These are phyloP conservation scores for Euzophera pinguis DNA, from an alignment of 2,888 invertebrate genomes.

Conservation along the genomic window DNA sequence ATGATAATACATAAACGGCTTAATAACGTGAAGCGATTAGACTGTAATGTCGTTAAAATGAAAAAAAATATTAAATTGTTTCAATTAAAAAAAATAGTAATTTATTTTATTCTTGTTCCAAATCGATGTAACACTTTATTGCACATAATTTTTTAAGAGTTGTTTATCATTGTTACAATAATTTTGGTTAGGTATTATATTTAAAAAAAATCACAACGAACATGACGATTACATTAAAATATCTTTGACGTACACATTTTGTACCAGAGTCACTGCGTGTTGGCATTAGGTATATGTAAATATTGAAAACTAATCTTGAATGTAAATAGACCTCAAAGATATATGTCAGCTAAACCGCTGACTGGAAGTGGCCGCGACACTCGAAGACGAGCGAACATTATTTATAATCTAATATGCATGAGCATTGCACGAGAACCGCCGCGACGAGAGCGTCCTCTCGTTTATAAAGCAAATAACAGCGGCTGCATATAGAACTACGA, in stretches of 20 bases:
- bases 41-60: not conserved
- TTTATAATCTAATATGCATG: slow-evolving; percentile 64
- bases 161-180: no score
- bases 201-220: no score
- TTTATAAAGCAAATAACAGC: slow-evolving; percentile 63
- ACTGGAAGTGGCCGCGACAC: slow-evolving; percentile 41
- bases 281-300: no score
- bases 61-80: no score
- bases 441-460: slow-evolving; percentile 49
- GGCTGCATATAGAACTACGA: slow-evolving; percentile 30
- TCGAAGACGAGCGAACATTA: slow-evolving; percentile 43
- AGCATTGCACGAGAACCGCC: slow-evolving; percentile 23
- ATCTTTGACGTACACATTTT: no score
- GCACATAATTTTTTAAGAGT: no score
- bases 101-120: no score
- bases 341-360: slow-evolving; percentile 20
- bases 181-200: no score
- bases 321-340: not conserved
- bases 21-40: not conserved
- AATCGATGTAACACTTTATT: no score
- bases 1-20: not conserved
- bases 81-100: no score
- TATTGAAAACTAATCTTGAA: not conserved
- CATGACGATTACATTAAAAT: no score
- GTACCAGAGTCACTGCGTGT: no score